Evolutionary conservation across 92 coral and sea anemone genomes (phyloP).

Genomic region (Palythoa grandiflora): DNA sequence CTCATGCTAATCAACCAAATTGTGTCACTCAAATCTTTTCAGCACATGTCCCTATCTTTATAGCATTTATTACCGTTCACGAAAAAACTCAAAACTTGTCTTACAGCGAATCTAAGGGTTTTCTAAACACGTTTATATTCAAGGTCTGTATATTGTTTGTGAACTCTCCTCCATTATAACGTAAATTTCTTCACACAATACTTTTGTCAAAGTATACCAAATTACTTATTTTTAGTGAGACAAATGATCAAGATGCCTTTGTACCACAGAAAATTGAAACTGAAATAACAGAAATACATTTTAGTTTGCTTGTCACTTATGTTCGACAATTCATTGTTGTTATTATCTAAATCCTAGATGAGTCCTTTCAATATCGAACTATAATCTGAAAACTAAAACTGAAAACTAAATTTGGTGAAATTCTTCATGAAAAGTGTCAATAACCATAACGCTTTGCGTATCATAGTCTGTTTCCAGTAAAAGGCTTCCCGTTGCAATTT

Average conservation of each 20-base stretch:
- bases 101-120: too few species aligned
- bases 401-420: background rate
- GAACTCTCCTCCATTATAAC: background rate
- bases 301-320: constrained; percentile 27
- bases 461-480: constrained; percentile 17
- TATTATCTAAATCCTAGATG: constrained; percentile 2
- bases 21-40: too few species aligned
- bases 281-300: constrained; percentile 23
- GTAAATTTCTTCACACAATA: constrained; percentile 10
- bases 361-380: background rate
- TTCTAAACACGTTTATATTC: background rate
- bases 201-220: constrained; percentile 19
- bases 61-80: too few species aligned
- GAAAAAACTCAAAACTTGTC: too few species aligned
- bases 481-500: constrained; percentile 27
- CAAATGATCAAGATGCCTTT: constrained; percentile 32
- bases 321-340: constrained; percentile 20
- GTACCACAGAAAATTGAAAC: constrained; percentile 38
- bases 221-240: constrained; percentile 25
- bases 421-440: constrained; percentile 14
- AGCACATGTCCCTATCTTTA: too few species aligned
- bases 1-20: too few species aligned
- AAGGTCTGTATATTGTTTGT: background rate
- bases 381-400: too few species aligned
- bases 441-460: constrained; percentile 13